Conservation (phyloP, 35 echinoderm and acorn worm species). For the Strongylocentrotus purpuratus region DNA sequence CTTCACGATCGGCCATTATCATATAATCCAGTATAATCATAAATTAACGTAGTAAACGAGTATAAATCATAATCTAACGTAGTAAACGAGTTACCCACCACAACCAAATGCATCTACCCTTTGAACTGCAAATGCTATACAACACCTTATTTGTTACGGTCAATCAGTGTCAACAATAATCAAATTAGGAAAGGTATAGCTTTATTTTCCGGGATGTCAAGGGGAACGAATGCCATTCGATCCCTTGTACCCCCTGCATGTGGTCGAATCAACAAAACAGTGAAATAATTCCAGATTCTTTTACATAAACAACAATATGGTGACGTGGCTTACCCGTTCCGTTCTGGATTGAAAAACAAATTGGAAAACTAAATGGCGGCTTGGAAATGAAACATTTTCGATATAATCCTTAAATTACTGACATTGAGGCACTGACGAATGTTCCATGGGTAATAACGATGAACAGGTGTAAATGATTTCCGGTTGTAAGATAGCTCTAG, state of each 20-base stretch:
- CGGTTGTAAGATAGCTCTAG: too few relatives aligned
- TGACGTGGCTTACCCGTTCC: neutral
- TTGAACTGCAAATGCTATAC: neutral
- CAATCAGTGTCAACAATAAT: neutral
- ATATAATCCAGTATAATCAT: too few relatives aligned
- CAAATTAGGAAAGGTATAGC: conserved; percentile 1
- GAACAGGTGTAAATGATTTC: too few relatives aligned
- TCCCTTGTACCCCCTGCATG: neutral
- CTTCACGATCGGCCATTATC: too few relatives aligned
- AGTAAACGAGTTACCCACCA: neutral
- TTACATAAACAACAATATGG: conserved; percentile 2
- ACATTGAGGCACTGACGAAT: neutral
- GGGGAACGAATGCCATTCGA: neutral
- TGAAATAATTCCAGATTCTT: neutral
- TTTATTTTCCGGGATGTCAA: neutral
- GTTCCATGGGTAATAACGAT: neutral
- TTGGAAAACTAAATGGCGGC: neutral
- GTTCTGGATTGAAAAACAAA: neutral
- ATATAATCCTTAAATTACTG: neutral
- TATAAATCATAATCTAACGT: neutral
- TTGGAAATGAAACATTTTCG: neutral
- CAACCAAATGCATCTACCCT: neutral
- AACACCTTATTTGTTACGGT: neutral
- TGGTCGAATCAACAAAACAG: conserved; percentile 9
- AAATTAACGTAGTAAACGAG: too few relatives aligned